These are phyloP conservation scores for Hofmannophila pseudospretella DNA, from an alignment of 2,888 invertebrate species.

Conservation along the genomic window DNA sequence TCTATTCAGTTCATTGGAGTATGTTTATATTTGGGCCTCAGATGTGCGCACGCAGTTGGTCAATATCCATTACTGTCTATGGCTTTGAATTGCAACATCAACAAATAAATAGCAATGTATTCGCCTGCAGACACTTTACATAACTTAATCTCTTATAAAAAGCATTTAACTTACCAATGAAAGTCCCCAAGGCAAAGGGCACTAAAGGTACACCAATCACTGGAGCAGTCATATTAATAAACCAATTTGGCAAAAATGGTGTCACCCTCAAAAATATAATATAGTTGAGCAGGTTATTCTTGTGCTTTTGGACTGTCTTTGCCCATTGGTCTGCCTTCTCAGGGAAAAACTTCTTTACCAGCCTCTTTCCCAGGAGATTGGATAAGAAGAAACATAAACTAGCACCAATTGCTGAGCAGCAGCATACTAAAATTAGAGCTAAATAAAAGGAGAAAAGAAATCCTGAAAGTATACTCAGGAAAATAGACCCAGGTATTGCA, in stretches of 20 bases:
- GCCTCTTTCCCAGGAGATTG: constrained; percentile 89
- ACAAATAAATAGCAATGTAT: too few species aligned
- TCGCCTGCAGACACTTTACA: too few species aligned
- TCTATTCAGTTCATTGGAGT: too few species aligned
- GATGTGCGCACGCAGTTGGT: too few species aligned
- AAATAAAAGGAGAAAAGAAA: constrained; percentile 96
- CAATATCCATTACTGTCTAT: too few species aligned
- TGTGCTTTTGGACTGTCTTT: constrained; percentile 88
- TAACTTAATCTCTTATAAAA: too few species aligned
- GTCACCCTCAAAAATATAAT: constrained; percentile 98
- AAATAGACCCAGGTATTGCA: constrained; percentile 99
- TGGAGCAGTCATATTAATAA: constrained; percentile 97
- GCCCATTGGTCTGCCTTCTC: constrained; percentile 92
- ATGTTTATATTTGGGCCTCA: too few species aligned
- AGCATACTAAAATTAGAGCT: constrained; percentile 92
- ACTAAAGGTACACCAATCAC: constrained; percentile 96
- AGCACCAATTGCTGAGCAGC: constrained; percentile 97
- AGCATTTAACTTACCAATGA: constrained; percentile 82
- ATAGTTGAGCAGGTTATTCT: constrained; percentile 94
- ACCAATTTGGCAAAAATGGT: constrained; percentile 99
- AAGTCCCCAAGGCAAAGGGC: constrained; percentile 97
- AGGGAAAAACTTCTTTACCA: constrained; percentile 93
- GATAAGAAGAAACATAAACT: constrained; percentile 96
- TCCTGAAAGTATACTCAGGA: constrained; percentile 97
- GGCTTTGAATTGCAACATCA: too few species aligned